Conservation (phyloP, 2,888 invertebrate genomes). For the Leuctra nigra region DNA sequence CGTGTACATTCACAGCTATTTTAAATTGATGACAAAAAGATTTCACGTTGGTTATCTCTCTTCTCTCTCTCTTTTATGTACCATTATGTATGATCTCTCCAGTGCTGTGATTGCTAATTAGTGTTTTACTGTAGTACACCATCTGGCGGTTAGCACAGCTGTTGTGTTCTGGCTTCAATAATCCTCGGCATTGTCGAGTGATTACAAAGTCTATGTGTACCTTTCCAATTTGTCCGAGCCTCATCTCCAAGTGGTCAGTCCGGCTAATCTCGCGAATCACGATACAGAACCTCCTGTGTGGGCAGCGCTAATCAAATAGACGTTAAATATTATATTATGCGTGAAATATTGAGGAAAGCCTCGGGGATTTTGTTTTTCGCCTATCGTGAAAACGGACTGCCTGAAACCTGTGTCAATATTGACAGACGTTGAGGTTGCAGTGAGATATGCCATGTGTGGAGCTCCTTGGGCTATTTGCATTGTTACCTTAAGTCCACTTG, state of each 20-base stretch:
- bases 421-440: constrained; percentile 22
- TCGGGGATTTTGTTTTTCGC: neutral
- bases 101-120: constrained; percentile 5
- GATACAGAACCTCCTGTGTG: constrained; percentile 1
- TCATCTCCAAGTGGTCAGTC: constrained; percentile 14
- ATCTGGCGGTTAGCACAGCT: constrained; percentile 22
- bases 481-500: constrained; percentile 22
- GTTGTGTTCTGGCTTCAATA: too few species aligned
- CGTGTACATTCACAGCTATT: constrained; percentile 15
- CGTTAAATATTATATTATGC: too few species aligned
- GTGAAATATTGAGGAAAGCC: neutral
- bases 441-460: constrained; percentile 17
- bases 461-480: constrained; percentile 19
- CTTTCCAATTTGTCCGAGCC: constrained; percentile 25
- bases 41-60: constrained; percentile 18
- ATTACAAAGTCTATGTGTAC: constrained; percentile 19
- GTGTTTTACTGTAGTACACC: constrained; percentile 16
- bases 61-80: constrained; percentile 17
- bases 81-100: neutral
- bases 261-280: neutral
- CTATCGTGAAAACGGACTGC: constrained; percentile 4
- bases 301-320: constrained; percentile 2
- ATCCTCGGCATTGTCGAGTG: neutral
- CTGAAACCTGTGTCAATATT: constrained; percentile 23
- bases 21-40: constrained; percentile 27